Percentiles rank a stretch among this genome's conserved stretches.
phyloP scores from a whole-genome alignment of 2,888 invertebrate genomes.

The Seira sanloemensis region DNA sequence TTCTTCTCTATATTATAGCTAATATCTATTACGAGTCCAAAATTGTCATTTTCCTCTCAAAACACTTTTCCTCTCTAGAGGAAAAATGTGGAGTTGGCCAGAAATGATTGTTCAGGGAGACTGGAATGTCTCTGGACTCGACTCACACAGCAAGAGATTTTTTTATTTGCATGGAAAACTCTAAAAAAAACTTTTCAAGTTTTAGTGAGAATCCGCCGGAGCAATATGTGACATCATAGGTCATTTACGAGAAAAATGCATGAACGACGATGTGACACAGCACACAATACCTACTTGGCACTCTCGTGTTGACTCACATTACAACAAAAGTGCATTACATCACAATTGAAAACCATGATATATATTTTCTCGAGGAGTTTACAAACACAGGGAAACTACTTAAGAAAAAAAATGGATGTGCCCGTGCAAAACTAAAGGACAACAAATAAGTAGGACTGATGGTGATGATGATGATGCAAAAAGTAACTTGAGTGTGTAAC shows the following conservation, averaged over 20 bases:
- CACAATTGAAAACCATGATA: neutral
- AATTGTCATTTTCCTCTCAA: neutral
- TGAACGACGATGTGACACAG: neutral
- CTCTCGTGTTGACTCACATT: neutral
- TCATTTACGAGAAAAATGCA: neutral
- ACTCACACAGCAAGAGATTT: neutral
- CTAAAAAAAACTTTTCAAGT: too few species aligned
- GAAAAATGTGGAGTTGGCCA: neutral
- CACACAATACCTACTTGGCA: neutral
- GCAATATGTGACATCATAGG: neutral
- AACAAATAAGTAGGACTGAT: neutral
- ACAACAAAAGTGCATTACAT: neutral
- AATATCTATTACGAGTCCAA: neutral
- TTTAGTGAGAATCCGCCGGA: neutral
- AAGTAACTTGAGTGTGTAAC: neutral
- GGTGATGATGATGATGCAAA: constrained; percentile 13
- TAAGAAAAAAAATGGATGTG: neutral
- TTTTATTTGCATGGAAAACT: neutral
- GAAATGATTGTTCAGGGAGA: constrained; percentile 49
- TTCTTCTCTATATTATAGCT: neutral
- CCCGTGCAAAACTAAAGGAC: neutral
- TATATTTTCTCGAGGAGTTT: neutral
- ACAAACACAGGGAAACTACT: neutral
- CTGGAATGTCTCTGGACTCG: constrained; percentile 24
- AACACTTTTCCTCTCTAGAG: neutral